Evolutionary conservation across 1,140 invertebrate genomes (phyloP).

Genomic region (Caerostris extrusa): DNA sequence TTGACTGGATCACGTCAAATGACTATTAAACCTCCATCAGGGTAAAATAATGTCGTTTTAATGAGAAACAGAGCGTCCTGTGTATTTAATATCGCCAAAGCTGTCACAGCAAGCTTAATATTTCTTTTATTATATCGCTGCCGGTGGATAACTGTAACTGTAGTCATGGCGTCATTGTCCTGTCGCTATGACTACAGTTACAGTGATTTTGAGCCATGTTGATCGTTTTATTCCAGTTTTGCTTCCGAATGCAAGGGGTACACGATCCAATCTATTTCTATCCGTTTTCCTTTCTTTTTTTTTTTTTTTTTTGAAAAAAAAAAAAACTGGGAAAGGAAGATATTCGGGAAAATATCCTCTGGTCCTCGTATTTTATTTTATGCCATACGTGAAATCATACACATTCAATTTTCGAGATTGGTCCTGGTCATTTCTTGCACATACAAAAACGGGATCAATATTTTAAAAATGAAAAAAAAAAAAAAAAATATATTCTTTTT

Average conservation of each 20-base stretch:
- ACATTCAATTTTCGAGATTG: constrained; percentile 72
- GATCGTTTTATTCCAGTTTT: background rate
- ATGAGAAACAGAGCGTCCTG: constrained; percentile 43
- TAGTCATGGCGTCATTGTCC: background rate
- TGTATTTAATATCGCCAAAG: constrained; percentile 65
- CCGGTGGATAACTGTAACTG: too few relatives aligned
- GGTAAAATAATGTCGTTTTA: constrained; percentile 72
- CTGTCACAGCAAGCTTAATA: constrained; percentile 68
- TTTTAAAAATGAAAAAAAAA: background rate
- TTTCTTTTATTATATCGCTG: constrained; percentile 66
- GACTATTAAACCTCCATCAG: constrained; percentile 75
- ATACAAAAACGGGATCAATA: constrained; percentile 26
- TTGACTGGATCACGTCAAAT: constrained; percentile 55
- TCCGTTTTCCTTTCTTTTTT: background rate
- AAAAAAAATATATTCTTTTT: background rate
- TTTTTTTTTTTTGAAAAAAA: background rate
- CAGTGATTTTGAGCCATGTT: constrained; percentile 33
- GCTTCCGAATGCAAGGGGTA: background rate
- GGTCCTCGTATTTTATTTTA: constrained; percentile 47
- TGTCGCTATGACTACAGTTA: constrained; percentile 65
- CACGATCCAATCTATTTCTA: background rate
- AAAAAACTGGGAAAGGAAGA: background rate
- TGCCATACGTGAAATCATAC: constrained; percentile 67
- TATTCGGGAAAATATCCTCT: background rate
- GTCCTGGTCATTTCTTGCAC: constrained; percentile 42